A percentile compares a stretch with the other conserved stretches of the same genome.
Evolutionary conservation across 2,113 vertebrate species (phyloP).

Genomic region (Trichechus manatus): DNA sequence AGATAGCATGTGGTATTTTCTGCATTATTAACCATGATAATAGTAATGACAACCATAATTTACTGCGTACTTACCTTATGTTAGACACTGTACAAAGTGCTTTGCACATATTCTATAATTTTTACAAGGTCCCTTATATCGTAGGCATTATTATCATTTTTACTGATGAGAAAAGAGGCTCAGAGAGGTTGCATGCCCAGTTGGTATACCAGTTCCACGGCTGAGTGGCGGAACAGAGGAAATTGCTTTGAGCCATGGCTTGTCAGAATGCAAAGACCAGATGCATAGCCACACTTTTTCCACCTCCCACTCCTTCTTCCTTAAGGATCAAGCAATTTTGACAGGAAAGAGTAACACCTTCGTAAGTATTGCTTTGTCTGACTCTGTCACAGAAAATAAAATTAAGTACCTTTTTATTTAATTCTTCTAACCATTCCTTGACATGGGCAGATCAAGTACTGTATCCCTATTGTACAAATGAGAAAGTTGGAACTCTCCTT

Average conservation of each 20-base stretch:
- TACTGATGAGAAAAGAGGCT: neutral
- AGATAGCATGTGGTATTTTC: neutral
- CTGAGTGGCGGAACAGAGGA: neutral
- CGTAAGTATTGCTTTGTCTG: neutral
- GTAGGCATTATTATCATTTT: neutral
- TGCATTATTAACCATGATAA: neutral
- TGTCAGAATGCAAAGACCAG: slow-evolving; percentile 18
- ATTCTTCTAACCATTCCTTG: neutral
- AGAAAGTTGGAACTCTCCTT: neutral
- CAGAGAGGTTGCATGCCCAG: neutral
- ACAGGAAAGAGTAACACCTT: neutral
- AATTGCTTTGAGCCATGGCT: neutral
- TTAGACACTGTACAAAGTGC: neutral
- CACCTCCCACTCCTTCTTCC: neutral
- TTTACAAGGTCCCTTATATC: neutral
- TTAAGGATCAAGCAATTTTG: slow-evolving; percentile 30
- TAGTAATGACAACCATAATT: neutral
- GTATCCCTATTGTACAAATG: neutral
- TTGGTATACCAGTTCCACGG: neutral
- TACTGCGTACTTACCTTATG: neutral
- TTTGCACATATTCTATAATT: slow-evolving; percentile 2
- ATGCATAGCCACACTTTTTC: neutral
- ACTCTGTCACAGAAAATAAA: neutral
- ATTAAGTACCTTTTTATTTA: neutral
- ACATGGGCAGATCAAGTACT: neutral